Percentiles rank a stretch among this genome's conserved stretches.
These are phyloP conservation scores for Cryptocephalus primarius DNA, from an alignment of 2,888 invertebrate species.

Conservation along the genomic window DNA sequence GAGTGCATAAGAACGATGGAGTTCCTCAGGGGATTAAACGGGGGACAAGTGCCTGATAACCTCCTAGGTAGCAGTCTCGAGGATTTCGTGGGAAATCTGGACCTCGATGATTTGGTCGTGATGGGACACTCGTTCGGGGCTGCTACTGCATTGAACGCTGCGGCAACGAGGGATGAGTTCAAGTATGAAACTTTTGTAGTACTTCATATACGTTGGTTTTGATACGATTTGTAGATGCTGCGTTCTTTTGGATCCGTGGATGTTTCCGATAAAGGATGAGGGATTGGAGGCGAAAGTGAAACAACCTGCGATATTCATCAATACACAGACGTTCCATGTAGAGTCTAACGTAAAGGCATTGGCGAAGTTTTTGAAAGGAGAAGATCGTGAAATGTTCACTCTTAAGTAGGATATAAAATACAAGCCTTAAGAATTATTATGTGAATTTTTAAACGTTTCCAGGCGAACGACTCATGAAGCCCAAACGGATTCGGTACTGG, in stretches of 20 bases:
- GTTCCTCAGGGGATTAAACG: slow-evolving; percentile 39
- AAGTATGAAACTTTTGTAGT: slow-evolving; percentile 28
- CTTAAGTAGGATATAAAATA: slow-evolving; percentile 31
- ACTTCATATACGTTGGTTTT: no score
- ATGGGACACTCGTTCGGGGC: slow-evolving; percentile 60
- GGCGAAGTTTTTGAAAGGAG: slow-evolving; percentile 30
- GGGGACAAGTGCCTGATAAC: slow-evolving; percentile 3
- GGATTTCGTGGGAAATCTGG: slow-evolving; percentile 36
- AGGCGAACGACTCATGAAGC: slow-evolving; percentile 40
- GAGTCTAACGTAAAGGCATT: slow-evolving; percentile 41
- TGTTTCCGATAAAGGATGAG: slow-evolving; percentile 45
- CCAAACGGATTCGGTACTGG: slow-evolving; percentile 37
- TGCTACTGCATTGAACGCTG: slow-evolving; percentile 45
- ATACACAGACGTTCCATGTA: slow-evolving; percentile 48
- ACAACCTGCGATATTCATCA: slow-evolving; percentile 45
- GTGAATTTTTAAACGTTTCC: slow-evolving; percentile 10
- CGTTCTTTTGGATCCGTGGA: slow-evolving; percentile 49
- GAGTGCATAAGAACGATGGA: slow-evolving; percentile 43
- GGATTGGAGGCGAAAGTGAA: slow-evolving; percentile 27
- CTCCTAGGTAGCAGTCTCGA: slow-evolving; percentile 20
- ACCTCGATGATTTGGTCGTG: slow-evolving; percentile 38
- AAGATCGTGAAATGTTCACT: slow-evolving; percentile 33
- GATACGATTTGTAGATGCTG: slow-evolving; percentile 31
- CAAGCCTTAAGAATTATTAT: background rate
- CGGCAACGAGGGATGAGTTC: slow-evolving; percentile 42